Percentiles rank a stretch among this genome's conserved stretches.
Evolutionary conservation across 2,113 vertebrate species (phyloP).

Genomic region (Tonatia bakeri): DNA sequence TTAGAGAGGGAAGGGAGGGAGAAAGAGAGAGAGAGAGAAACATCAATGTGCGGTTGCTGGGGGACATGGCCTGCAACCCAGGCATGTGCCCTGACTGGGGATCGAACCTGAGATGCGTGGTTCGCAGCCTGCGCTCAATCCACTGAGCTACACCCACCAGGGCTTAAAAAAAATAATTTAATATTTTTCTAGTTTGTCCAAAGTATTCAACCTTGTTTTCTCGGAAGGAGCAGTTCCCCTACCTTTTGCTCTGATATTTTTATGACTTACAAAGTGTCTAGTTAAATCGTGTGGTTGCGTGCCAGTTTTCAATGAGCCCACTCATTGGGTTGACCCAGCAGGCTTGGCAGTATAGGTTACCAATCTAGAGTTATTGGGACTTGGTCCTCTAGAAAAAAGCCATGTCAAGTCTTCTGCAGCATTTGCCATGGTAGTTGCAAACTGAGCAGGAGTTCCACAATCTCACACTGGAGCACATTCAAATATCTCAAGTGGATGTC

Average conservation of each 20-base stretch:
- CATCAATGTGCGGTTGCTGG: too few relatives aligned
- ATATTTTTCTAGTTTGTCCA: neutral
- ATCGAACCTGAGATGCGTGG: too few relatives aligned
- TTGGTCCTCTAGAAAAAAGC: neutral
- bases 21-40: too few relatives aligned
- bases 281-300: neutral
- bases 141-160: too few relatives aligned
- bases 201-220: neutral
- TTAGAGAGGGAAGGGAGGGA: too few relatives aligned
- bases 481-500: constrained; percentile 29
- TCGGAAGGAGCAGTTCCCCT: neutral
- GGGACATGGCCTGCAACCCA: too few relatives aligned
- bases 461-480: constrained; percentile 41
- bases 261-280: neutral
- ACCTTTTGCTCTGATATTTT: neutral
- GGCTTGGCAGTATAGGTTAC: neutral
- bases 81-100: too few relatives aligned
- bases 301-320: neutral
- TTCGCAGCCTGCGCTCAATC: too few relatives aligned
- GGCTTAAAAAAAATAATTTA: neutral
- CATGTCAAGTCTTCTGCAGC: neutral
- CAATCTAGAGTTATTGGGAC: neutral
- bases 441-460: constrained; percentile 15
- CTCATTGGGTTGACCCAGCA: neutral
- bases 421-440: constrained; percentile 12